phyloP scores from a whole-genome alignment of 2,888 invertebrate genomes.

The Phyllotreta striolata region DNA sequence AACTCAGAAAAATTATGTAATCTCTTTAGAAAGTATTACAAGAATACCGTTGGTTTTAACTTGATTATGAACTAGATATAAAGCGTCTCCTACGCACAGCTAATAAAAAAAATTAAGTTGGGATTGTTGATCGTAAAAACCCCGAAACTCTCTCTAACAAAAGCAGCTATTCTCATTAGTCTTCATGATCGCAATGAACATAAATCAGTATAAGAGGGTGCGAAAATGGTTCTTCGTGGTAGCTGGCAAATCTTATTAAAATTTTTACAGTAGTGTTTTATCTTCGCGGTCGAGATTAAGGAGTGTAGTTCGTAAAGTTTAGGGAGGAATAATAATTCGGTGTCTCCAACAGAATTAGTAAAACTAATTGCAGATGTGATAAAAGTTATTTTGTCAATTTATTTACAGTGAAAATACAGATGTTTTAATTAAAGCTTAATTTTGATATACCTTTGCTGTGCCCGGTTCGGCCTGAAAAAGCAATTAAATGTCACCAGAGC shows the following conservation, averaged over 20 bases:
- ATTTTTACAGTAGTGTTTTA: constrained; percentile 26
- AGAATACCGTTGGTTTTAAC: too few species aligned
- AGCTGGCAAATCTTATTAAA: constrained; percentile 29
- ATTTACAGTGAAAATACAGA: too few species aligned
- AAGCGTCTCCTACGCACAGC: not conserved
- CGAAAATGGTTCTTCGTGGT: constrained; percentile 20
- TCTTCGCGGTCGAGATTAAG: constrained; percentile 20
- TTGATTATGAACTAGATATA: too few species aligned
- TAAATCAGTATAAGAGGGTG: constrained; percentile 30
- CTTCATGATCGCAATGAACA: constrained; percentile 28
- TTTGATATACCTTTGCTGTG: too few species aligned
- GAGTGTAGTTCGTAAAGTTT: constrained; percentile 15
- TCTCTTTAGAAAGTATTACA: too few species aligned
- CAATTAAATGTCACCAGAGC: not conserved
- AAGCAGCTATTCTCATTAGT: constrained; percentile 27
- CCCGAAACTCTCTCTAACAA: constrained; percentile 10
- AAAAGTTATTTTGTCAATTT: too few species aligned
- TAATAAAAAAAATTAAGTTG: constrained; percentile 9
- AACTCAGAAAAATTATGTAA: too few species aligned
- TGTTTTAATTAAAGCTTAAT: too few species aligned
- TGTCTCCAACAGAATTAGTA: not conserved
- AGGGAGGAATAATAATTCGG: constrained; percentile 5
- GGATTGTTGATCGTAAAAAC: constrained; percentile 19
- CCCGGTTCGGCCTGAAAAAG: too few species aligned
- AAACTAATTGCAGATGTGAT: too few species aligned